These are phyloP conservation scores for Mylabris phalerata DNA, from an alignment of 1,140 invertebrate species.

Conservation along the genomic window DNA sequence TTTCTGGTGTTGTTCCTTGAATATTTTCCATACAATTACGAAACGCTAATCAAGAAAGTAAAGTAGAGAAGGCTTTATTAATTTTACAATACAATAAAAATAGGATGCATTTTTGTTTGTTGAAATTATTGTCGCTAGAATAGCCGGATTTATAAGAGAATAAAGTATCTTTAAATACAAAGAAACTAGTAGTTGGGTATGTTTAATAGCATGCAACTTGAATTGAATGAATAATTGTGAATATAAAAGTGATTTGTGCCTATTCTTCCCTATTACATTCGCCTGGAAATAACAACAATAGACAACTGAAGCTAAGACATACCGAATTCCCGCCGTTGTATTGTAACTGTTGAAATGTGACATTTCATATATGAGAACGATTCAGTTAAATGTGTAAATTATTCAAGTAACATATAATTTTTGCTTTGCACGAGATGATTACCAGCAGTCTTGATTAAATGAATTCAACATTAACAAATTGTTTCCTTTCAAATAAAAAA, in stretches of 20 bases:
- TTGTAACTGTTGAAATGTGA: constrained; percentile 10
- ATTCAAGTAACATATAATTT: constrained; percentile 9
- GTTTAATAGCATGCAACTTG: constrained; percentile 12
- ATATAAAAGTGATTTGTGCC: constrained; percentile 16
- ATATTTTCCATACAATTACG: too few species aligned
- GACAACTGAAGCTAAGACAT: constrained; percentile 5
- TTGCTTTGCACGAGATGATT: constrained; percentile 11
- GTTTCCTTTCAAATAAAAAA: too few species aligned
- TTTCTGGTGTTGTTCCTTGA: too few species aligned
- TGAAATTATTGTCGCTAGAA: too few species aligned
- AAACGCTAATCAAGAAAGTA: too few species aligned
- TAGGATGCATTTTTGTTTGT: too few species aligned
- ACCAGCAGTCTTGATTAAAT: background rate
- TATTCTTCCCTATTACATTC: constrained; percentile 12
- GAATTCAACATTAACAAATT: too few species aligned
- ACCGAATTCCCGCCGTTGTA: constrained; percentile 10
- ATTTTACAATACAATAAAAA: too few species aligned
- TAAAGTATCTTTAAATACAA: too few species aligned
- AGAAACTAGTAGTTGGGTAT: constrained; percentile 1
- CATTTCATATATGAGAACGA: constrained; percentile 12
- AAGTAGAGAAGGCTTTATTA: too few species aligned
- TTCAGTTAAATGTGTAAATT: constrained; percentile 10
- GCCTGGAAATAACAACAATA: constrained; percentile 7
- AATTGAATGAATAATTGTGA: constrained; percentile 15
- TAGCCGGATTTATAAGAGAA: too few species aligned